phyloP scores from a whole-genome alignment of 2,797 vertebrate genomes.

The Anniella stebbinsi region DNA sequence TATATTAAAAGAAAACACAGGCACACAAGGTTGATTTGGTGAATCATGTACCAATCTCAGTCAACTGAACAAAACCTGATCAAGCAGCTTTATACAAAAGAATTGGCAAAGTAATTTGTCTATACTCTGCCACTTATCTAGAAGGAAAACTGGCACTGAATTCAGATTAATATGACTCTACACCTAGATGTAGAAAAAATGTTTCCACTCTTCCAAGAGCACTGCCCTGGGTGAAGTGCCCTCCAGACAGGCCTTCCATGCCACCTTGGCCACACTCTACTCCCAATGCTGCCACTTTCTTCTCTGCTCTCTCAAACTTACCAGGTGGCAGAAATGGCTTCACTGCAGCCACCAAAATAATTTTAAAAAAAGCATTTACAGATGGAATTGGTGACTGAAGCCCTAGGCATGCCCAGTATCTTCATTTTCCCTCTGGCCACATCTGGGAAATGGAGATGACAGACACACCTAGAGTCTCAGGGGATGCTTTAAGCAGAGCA shows the following conservation, averaged over 20 bases:
- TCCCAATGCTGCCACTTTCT: too few species aligned
- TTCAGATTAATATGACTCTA: background rate
- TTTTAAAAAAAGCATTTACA: too few species aligned
- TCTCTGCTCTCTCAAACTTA: too few species aligned
- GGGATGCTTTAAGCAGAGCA: too few species aligned
- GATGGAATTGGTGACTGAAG: too few species aligned
- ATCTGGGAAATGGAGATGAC: too few species aligned
- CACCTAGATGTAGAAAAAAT: background rate
- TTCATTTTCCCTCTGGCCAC: too few species aligned
- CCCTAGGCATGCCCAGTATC: too few species aligned
- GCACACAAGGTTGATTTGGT: background rate
- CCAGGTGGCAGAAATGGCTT: too few species aligned
- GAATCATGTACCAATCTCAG: background rate
- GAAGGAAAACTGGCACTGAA: background rate
- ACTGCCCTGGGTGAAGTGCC: too few species aligned
- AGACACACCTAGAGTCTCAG: too few species aligned
- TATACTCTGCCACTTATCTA: background rate
- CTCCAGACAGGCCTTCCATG: background rate
- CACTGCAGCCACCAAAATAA: too few species aligned
- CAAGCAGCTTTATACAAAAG: background rate
- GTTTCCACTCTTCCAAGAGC: background rate
- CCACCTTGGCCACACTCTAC: background rate
- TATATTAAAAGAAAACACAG: conserved; percentile 13
- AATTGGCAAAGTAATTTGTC: background rate
- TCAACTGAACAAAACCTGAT: background rate